Percentiles rank a stretch among this genome's conserved stretches.
Conservation (phyloP, 2,888 invertebrate species). For the Rhodophaea formosa region DNA sequence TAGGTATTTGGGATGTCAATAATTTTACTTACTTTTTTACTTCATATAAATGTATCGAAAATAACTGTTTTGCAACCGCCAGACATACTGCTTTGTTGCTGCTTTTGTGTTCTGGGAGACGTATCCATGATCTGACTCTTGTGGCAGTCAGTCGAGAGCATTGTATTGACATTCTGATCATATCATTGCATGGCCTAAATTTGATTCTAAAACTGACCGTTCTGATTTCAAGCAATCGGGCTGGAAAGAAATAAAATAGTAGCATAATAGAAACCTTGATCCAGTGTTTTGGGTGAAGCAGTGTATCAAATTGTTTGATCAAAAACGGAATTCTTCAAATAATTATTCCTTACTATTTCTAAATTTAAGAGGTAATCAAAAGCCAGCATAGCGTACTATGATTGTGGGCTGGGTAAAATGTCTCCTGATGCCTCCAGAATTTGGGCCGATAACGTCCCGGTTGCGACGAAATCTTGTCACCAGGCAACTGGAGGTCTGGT, state of each 20-base stretch:
- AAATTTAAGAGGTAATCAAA: too few relatives aligned
- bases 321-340: neutral
- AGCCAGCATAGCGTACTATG: too few relatives aligned
- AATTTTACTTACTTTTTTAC: too few relatives aligned
- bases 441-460: too few relatives aligned
- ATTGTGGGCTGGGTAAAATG: too few relatives aligned
- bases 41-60: neutral
- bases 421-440: too few relatives aligned
- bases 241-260: neutral
- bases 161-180: neutral
- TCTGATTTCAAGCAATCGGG: neutral
- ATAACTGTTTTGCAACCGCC: slow-evolving; percentile 2
- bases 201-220: too few relatives aligned
- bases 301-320: too few relatives aligned
- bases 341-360: neutral
- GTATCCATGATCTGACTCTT: too few relatives aligned
- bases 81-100: slow-evolving; percentile 3
- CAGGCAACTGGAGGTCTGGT: too few relatives aligned
- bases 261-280: neutral
- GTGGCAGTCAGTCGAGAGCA: neutral
- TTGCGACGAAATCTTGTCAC: too few relatives aligned
- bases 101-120: slow-evolving; percentile 18
- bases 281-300: neutral
- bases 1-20: slow-evolving; percentile 1
- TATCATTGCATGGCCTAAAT: neutral